Percentiles rank a stretch among this genome's conserved stretches.
Evolutionary conservation across 2,888 invertebrate species (phyloP).

Genomic region (Ormia ochracea): DNA sequence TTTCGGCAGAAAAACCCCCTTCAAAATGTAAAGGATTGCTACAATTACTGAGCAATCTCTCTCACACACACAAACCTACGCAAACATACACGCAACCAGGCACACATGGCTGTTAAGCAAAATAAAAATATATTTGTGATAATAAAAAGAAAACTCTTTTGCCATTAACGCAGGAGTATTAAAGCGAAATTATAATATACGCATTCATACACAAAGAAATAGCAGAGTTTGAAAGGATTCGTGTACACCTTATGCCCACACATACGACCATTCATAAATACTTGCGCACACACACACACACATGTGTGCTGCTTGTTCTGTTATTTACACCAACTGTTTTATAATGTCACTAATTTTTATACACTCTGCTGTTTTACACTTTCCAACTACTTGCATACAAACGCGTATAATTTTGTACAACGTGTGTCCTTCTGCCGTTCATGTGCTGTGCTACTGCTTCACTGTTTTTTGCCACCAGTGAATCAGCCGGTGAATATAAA

Average conservation of each 20-base stretch:
- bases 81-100: too few species aligned
- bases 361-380: conserved; percentile 24
- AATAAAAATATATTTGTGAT: too few species aligned
- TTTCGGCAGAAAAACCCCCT: conserved; percentile 8
- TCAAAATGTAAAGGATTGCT: conserved; percentile 57
- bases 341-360: conserved; percentile 56
- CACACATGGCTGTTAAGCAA: too few species aligned
- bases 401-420: neutral
- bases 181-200: conserved; percentile 34
- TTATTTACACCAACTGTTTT: conserved; percentile 50
- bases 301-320: conserved; percentile 3
- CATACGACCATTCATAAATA: neutral
- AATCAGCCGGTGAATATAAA: conserved; percentile 1
- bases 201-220: neutral
- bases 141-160: neutral
- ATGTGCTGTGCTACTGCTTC: neutral
- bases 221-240: neutral
- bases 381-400: neutral
- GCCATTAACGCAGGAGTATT: conserved; percentile 13
- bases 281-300: too few species aligned
- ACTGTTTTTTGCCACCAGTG: neutral
- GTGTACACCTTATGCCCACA: neutral
- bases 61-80: too few species aligned
- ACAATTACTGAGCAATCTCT: conserved; percentile 47
- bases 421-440: neutral